Evolutionary conservation across 30 jellyfish, hydroid and myxozoan genomes (phyloP).

Genomic region (Cassiopea andromeda): DNA sequence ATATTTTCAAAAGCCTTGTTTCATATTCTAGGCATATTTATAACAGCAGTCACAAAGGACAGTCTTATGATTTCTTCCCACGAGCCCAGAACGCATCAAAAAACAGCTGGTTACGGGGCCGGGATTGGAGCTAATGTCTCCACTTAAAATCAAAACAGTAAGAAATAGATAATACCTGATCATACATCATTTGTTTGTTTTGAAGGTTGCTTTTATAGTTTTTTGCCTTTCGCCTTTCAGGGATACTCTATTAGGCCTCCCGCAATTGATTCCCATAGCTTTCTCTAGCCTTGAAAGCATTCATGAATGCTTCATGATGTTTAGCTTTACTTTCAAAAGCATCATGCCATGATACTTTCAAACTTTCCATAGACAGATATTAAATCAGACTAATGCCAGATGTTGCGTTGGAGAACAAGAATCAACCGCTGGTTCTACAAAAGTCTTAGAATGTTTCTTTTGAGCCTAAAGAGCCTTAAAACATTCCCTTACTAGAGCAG

Average conservation of each 20-base stretch:
- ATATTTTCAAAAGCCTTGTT: neutral
- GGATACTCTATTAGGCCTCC: neutral
- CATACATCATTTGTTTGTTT: neutral
- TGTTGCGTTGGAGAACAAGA: neutral
- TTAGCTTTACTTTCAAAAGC: neutral
- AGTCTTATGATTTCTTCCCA: slow-evolving; percentile 26
- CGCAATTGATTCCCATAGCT: slow-evolving; percentile 13
- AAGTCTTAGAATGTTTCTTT: no score
- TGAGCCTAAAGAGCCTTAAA: no score
- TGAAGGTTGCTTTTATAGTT: neutral
- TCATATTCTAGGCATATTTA: neutral
- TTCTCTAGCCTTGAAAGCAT: neutral
- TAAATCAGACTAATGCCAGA: neutral
- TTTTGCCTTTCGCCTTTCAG: neutral
- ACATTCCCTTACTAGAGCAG: no score
- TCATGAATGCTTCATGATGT: neutral
- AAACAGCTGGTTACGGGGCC: slow-evolving; percentile 27
- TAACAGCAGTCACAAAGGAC: slow-evolving; percentile 22
- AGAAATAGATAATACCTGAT: neutral
- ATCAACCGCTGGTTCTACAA: no score
- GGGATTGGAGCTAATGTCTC: slow-evolving; percentile 29
- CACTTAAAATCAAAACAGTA: slow-evolving; percentile 5
- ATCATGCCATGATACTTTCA: neutral
- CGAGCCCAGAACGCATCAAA: slow-evolving; percentile 18
- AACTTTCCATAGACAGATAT: neutral